These are phyloP conservation scores for Ramphastos sulfuratus DNA, from an alignment of 2,113 vertebrate genomes.

Conservation along the genomic window DNA sequence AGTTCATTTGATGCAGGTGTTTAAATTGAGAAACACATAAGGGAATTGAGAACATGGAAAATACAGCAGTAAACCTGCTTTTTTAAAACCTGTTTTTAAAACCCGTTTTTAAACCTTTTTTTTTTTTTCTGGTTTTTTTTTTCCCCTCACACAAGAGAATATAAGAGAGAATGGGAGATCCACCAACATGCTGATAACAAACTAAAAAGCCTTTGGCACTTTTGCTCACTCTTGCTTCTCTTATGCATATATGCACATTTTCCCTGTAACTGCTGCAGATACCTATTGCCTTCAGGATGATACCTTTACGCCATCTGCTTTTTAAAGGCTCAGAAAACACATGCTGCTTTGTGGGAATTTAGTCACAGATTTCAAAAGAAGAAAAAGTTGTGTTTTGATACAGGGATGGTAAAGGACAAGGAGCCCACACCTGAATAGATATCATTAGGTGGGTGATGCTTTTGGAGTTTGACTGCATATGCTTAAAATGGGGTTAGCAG, in stretches of 20 bases:
- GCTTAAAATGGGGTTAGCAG: not conserved
- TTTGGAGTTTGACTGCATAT: not conserved
- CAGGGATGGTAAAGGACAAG: not conserved
- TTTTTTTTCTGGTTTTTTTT: not conserved
- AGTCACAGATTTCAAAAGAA: not conserved
- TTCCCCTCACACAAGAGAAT: not conserved
- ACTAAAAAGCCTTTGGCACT: not conserved
- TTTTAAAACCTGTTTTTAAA: too few relatives aligned
- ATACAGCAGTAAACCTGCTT: not conserved
- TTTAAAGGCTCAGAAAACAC: accelerated
- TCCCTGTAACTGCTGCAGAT: not conserved
- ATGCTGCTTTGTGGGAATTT: not conserved
- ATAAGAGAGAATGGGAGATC: not conserved
- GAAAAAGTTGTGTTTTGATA: not conserved
- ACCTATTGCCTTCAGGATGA: not conserved
- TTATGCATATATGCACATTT: not conserved
- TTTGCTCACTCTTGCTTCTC: not conserved
- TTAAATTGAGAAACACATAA: not conserved
- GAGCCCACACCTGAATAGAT: not conserved
- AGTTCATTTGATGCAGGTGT: not conserved
- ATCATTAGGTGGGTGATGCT: not conserved
- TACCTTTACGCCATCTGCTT: not conserved
- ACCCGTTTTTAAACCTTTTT: too few relatives aligned
- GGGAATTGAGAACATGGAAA: not conserved
- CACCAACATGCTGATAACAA: not conserved